Conservation (phyloP, 2,888 invertebrate genomes). For the Chrysina gloriosa region DNA sequence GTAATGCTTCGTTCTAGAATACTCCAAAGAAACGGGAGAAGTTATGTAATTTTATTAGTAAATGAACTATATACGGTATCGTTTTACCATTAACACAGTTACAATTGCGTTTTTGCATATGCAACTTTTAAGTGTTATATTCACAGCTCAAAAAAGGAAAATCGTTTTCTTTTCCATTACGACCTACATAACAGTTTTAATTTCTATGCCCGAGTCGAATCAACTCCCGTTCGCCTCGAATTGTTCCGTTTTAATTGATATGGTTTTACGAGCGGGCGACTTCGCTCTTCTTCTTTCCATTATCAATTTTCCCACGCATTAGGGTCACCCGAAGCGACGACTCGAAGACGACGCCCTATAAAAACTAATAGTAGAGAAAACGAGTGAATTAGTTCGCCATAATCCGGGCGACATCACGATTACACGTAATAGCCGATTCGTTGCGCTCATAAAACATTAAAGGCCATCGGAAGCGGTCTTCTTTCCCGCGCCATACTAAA, state of each 20-base stretch:
- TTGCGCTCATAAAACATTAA: conserved; percentile 55
- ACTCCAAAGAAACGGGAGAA: too few species aligned
- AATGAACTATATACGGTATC: too few species aligned
- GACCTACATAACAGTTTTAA: conserved; percentile 1
- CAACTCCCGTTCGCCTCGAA: conserved; percentile 4
- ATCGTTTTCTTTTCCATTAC: not conserved
- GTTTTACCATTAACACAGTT: too few species aligned
- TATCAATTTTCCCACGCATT: conserved; percentile 36
- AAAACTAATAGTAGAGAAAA: conserved; percentile 61
- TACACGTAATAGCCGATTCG: conserved; percentile 58
- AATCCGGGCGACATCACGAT: conserved; percentile 55
- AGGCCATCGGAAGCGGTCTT: conserved; percentile 46
- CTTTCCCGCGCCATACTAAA: conserved; percentile 13
- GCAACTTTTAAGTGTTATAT: not conserved
- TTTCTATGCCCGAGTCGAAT: conserved; percentile 5
- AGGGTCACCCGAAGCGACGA: conserved; percentile 41
- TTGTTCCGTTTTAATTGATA: conserved; percentile 29
- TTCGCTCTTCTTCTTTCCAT: conserved; percentile 19
- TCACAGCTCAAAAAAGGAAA: not conserved
- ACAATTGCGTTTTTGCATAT: not conserved
- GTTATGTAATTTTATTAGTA: too few species aligned
- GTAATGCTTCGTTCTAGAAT: too few species aligned
- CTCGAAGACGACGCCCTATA: conserved; percentile 53
- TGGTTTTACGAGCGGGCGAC: conserved; percentile 20
- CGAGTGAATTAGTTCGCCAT: conserved; percentile 59